phyloP scores from a whole-genome alignment of 2,113 vertebrate genomes.

The Sinocyclocheilus anshuiensis region DNA sequence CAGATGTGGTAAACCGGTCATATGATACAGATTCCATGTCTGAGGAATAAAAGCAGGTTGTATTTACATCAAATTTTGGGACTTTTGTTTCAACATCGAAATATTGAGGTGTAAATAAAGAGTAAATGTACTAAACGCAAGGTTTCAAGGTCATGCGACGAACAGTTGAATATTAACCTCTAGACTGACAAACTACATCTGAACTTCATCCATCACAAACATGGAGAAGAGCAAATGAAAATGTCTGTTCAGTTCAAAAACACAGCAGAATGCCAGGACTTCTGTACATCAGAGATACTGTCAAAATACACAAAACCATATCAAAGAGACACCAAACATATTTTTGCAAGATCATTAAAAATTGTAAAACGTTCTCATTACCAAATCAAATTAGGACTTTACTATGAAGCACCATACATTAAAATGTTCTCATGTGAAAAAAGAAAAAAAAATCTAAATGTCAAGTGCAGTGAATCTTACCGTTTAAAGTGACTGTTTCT shows the following conservation, averaged over 20 bases:
- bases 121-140: not conserved
- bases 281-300: not conserved
- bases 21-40: conserved; percentile 56
- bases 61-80: not conserved
- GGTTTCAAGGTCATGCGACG: not conserved
- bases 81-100: not conserved
- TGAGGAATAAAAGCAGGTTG: not conserved
- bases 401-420: not conserved
- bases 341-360: not conserved
- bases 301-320: not conserved
- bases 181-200: conserved; percentile 35
- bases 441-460: too few relatives aligned
- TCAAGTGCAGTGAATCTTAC: not conserved
- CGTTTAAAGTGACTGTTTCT: not conserved
- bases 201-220: conserved; percentile 24
- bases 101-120: not conserved
- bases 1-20: conserved; percentile 41
- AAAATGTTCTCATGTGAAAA: not conserved
- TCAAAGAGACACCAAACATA: not conserved
- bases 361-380: not conserved
- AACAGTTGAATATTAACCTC: conserved; percentile 53
- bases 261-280: not conserved
- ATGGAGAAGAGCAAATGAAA: not conserved
- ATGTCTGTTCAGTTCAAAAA: not conserved
- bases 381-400: not conserved